Base-by-base conservation (phyloP, 2,797 vertebrate species). In the Lutjanus campechanus region DNA sequence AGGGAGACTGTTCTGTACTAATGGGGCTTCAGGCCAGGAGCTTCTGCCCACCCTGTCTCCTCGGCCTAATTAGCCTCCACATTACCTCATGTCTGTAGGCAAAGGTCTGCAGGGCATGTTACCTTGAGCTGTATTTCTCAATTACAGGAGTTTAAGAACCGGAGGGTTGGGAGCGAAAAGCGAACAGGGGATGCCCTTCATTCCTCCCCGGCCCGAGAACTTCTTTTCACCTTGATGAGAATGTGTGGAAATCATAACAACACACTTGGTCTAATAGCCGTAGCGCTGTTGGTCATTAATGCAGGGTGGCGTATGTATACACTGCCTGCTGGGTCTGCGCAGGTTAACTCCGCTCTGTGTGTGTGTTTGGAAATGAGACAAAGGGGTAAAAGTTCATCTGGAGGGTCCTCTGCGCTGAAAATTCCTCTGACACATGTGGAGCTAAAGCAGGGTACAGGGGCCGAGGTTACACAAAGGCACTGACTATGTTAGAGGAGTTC, bases 1-100 rank as follows among this genome's bases (percentile, higher is more conserved):
- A 71, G 71, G 77, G 86, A 86, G 67, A 77, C 77, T 53, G 56
- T 51, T 79, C 43, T 61, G 54, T 49, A 88, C 82, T 78, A 86
- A 83, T 85, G 81, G 80, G 81, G 76, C 82, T 79, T 66, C 17
- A 74, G 76, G 80, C 77, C 81, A 74, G 73, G 66, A 82, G 73
- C 86, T 85, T 89, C 87, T 70, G 60, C 86, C 90, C 81, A 85
- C 85, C 79, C 68, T 79, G 87, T 92, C 86, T 93, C 84, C 86
- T 91, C 82, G 15, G 63, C 51, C 79, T 89, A 85, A 92, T 89
- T 88, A 89, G 85, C 72, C 66, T 73, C 68, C 67, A 50, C 83
- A 94, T 95, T 93, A 94, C 93, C 92, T 95, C 91, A 95, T 88
- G 93, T 94, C 93, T 94, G 90, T 83, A 88, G 86, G 83, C 87